Conservation (phyloP, 2,888 invertebrate genomes). For the Elmis aenea region DNA sequence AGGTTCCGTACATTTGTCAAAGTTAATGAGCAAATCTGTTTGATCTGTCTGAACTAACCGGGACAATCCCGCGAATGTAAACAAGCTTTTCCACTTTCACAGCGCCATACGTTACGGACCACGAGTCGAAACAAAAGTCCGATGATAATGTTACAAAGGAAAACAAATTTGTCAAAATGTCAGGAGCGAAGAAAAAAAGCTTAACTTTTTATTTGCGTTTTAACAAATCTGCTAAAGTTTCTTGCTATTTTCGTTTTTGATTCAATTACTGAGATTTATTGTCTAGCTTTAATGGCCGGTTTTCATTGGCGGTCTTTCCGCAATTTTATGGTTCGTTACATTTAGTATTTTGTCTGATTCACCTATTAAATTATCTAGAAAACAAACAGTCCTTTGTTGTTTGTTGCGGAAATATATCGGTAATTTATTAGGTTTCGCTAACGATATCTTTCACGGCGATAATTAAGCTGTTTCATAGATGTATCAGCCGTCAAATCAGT, state of each 20-base stretch:
- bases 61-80: slow-evolving; percentile 17
- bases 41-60: slow-evolving; percentile 20
- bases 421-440: no score
- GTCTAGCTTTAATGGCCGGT: slow-evolving; percentile 33
- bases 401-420: background rate
- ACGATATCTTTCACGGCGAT: no score
- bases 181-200: slow-evolving; percentile 28
- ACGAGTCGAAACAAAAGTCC: slow-evolving; percentile 20
- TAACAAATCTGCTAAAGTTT: slow-evolving; percentile 33
- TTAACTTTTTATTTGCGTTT: slow-evolving; percentile 27
- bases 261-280: slow-evolving; percentile 43
- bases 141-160: slow-evolving; percentile 26
- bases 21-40: slow-evolving; percentile 25
- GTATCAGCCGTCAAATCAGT: no score
- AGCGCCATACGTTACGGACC: slow-evolving; percentile 11
- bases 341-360: slow-evolving; percentile 21
- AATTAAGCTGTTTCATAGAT: no score
- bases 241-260: slow-evolving; percentile 39
- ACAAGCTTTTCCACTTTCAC: slow-evolving; percentile 20
- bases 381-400: background rate
- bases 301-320: slow-evolving; percentile 31
- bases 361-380: slow-evolving; percentile 8
- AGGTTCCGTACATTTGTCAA: slow-evolving; percentile 21
- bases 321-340: slow-evolving; percentile 27
- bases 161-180: slow-evolving; percentile 43